Conservation (phyloP, 2,113 vertebrate genomes). For the Notothenia rossii region DNA sequence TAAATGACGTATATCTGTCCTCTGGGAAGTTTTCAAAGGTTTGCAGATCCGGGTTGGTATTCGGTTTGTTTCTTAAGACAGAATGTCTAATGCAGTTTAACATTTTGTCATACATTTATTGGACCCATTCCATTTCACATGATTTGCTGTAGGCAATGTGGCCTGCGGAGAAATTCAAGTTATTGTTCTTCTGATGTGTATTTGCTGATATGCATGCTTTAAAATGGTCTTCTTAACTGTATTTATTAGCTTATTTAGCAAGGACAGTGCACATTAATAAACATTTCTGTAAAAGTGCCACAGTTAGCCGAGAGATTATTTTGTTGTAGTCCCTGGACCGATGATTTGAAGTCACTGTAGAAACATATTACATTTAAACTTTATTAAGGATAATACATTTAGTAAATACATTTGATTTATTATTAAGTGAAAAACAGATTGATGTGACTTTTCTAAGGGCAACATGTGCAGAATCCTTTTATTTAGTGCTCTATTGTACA, state of each 20-base stretch:
- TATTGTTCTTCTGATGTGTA: background rate
- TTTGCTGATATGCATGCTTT: slow-evolving; percentile 1
- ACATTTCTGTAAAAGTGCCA: too few species aligned
- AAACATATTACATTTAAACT: too few species aligned
- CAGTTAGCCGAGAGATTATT: too few species aligned
- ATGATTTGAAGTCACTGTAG: too few species aligned
- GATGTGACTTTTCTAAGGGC: background rate
- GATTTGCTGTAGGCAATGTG: background rate
- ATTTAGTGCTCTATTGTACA: background rate
- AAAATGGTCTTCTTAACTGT: background rate
- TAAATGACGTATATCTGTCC: background rate
- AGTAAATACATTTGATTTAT: background rate
- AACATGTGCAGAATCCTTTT: background rate
- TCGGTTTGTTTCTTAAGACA: background rate
- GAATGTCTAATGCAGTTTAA: slow-evolving; percentile 7
- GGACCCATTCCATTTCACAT: background rate
- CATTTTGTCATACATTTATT: background rate
- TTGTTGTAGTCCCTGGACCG: too few species aligned
- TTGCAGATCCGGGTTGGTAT: slow-evolving; percentile 2
- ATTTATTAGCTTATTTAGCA: too few species aligned
- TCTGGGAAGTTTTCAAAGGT: background rate
- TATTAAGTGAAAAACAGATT: background rate
- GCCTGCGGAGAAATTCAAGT: background rate
- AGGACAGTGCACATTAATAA: too few species aligned
- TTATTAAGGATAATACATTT: too few species aligned